Evolutionary conservation across 2,113 vertebrate species (phyloP).

Genomic region (Pseudopodoces humilis): DNA sequence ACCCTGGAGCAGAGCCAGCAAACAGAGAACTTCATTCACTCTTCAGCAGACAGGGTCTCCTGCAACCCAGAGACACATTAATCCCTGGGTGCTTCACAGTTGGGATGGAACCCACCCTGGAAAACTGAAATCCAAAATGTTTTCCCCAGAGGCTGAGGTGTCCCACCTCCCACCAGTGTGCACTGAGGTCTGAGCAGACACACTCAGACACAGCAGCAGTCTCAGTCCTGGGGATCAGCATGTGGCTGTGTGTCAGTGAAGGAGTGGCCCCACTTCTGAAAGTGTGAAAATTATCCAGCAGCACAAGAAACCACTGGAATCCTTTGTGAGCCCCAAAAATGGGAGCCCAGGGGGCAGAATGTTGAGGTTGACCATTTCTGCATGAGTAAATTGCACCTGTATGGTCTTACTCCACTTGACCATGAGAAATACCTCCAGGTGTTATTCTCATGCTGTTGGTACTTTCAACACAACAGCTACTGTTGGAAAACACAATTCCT

Average conservation of each 20-base stretch:
- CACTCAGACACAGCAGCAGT: neutral
- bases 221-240: neutral
- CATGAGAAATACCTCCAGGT: slow-evolving; percentile 49
- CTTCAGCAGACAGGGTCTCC: neutral
- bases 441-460: slow-evolving; percentile 1
- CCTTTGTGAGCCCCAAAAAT: neutral
- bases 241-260: neutral
- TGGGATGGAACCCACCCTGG: neutral
- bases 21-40: neutral
- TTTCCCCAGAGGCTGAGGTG: neutral
- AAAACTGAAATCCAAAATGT: accelerated
- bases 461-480: neutral
- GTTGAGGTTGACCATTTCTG: neutral
- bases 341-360: neutral
- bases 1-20: neutral
- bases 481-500: neutral
- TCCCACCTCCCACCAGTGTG: accelerated
- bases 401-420: slow-evolving; percentile 21
- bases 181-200: neutral
- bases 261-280: neutral
- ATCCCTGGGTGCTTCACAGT: accelerated
- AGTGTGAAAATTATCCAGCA: neutral
- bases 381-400: neutral
- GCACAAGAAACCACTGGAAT: slow-evolving; percentile 21
- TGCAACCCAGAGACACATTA: neutral